phyloP scores from a whole-genome alignment of 2,113 vertebrate species.

The Salvelinus alpinus region DNA sequence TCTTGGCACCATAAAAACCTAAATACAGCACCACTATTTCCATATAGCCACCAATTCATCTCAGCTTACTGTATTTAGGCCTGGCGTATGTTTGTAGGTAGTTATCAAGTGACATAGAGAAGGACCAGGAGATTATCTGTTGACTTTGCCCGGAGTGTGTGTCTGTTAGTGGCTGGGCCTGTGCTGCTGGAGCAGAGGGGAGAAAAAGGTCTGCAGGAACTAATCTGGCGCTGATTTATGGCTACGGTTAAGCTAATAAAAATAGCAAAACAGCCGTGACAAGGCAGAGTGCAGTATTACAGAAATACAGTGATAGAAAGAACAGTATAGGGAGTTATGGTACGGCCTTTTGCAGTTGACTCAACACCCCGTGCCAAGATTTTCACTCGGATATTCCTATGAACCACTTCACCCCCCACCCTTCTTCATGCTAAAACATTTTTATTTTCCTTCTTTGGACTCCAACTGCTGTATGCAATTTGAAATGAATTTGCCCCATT shows the following conservation, averaged over 20 bases:
- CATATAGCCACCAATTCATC: conserved; percentile 56
- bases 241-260: conserved; percentile 52
- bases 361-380: conserved; percentile 33
- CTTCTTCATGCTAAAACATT: conserved; percentile 29
- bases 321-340: conserved; percentile 30
- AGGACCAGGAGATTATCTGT: conserved; percentile 49
- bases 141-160: conserved; percentile 31
- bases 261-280: conserved; percentile 53
- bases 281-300: conserved; percentile 44
- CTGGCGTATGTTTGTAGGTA: conserved; percentile 56
- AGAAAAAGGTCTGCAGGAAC: conserved; percentile 24
- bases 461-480: conserved; percentile 48
- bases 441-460: conserved; percentile 33
- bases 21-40: conserved; percentile 47
- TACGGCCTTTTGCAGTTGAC: conserved; percentile 19
- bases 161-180: not conserved
- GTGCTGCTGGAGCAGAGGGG: conserved; percentile 23
- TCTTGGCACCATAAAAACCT: conserved; percentile 60
- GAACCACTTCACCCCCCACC: conserved; percentile 13
- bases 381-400: conserved; percentile 37
- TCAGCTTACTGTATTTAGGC: conserved; percentile 43
- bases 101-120: conserved; percentile 55
- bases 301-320: conserved; percentile 30
- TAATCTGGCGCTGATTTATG: conserved; percentile 58
- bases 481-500: conserved; percentile 65